Base-by-base conservation (phyloP, 2,888 invertebrate genomes). In the Amphipoea lucens region DNA sequence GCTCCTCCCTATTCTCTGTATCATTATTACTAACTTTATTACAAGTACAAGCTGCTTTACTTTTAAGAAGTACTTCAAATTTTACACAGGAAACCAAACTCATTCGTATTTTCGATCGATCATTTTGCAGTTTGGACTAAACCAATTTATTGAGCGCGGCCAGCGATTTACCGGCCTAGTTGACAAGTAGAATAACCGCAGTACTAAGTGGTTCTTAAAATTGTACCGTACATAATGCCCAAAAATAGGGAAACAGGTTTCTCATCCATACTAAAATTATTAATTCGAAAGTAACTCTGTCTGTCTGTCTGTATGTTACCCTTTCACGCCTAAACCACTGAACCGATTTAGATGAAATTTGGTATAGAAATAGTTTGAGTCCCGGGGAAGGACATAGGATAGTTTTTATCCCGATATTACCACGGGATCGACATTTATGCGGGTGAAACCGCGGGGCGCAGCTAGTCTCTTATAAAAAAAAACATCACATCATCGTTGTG, bases 1-100 rank as follows among this genome's bases (percentile, higher is more conserved):
- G 87, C 91, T 87, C 91, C 91, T 90, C 90, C 90, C 90, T 80
- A 74, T 81, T 86, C 84, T 83, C 84, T 87, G 79, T 84, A 89
- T 87, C 89, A 90, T 89, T 89, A 91, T 90, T 91, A 62, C 75
- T 84, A 82, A 87, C 84, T 87, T 85, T 83, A 83, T 88, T 80
- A 81, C 66, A 71, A 84, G 66, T 62, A 77, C 80, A 69, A 73
- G 66, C 73, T 73, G 73, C 14, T 73, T 74, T 20, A 71, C 62
- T 76, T 76, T 79, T 73, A 73, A 80, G 60, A 42, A 72, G 40
- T 23, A 63, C 66, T 80, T 87, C 48, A 68, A 29, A 36, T 78
- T 83, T 68, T 51, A 71, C 54, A 51, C 65, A 71, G 54, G 74
- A 66, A 76, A 72, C 48, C 60, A 72, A 69, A 63, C 74, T 75